Conservation (phyloP, 2,888 invertebrate species). For the Xanthorhoe spadicearia region DNA sequence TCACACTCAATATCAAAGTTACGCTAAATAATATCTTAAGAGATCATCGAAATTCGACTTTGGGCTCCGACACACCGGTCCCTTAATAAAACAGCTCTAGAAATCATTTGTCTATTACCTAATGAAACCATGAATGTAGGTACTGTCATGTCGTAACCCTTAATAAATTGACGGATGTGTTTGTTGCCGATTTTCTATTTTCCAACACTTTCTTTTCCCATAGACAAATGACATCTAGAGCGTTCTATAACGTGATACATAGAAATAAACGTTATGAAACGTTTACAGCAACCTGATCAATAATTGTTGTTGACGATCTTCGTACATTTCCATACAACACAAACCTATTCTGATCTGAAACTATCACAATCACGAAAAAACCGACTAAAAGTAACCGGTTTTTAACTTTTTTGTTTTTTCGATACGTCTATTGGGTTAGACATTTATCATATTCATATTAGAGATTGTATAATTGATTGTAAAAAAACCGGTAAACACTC, state of each 20-base stretch:
- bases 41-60: constrained; percentile 59
- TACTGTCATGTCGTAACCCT: no score
- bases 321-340: neutral
- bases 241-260: neutral
- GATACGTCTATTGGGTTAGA: neutral
- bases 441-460: neutral
- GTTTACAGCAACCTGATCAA: neutral
- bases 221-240: neutral
- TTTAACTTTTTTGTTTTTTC: neutral
- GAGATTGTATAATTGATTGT: neutral
- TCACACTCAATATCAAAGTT: constrained; percentile 67
- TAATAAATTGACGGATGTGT: no score
- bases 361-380: neutral
- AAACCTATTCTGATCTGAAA: neutral
- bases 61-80: constrained; percentile 9
- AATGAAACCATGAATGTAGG: no score
- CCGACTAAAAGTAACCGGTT: neutral
- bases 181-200: no score
- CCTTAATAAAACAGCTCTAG: neutral
- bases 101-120: neutral
- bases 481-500: neutral
- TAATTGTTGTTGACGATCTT: neutral
- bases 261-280: neutral
- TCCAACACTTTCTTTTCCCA: neutral
- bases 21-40: constrained; percentile 53